Evolutionary conservation across 2,888 invertebrate genomes (phyloP), one percentile per base, ranked within the genome.

Genomic region (Volucella inflata): DNA sequence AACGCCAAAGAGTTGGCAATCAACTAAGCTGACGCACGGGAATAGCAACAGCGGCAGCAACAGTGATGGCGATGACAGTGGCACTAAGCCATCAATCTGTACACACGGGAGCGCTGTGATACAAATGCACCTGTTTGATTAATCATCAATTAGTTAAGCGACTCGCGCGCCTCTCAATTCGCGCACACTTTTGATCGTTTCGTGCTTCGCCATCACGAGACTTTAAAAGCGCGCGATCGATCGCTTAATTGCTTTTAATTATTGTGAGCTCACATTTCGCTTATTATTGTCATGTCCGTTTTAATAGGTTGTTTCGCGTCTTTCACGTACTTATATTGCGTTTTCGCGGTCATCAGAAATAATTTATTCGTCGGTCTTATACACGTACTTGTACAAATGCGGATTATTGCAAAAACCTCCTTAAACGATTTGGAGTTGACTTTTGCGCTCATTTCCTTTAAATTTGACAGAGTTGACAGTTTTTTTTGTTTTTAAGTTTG

Each of bases 191-290:
- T 57, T 14, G 12, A 10, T 16, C 38, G 38, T 14, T 57, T 57
- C 53, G 30, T n/a, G 53, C n/a, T 36, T 50, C 68, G 57, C 57
- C 48, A 48, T 57, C 70, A 70, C 70, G 70, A 59, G 70, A 70
- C 70, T 48, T 70, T 48, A 59, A 70, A 48, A 30, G 6, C 30
- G 30, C 30, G 30, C 70, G 57, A 48, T 48, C 38, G 36, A 70
- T 36, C 70, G 46, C 30, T 70, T 70, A 59, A 59, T 57, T 70
- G 57, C 17, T 59, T 59, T 70, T 70, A 57, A 70, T 70, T 30
- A 30, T 30, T 57, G 38, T 16, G 12, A 57, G 44, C 16, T 30
- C n/a, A 14, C 55, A 46, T 44, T 44, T 36, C 16, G 55, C 17
- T 70, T 57, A 57, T 70, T 59, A 46, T 59, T 59, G 48, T 70